phyloP scores from a whole-genome alignment of 2,888 invertebrate genomes.

The Drosophila helvetica region DNA sequence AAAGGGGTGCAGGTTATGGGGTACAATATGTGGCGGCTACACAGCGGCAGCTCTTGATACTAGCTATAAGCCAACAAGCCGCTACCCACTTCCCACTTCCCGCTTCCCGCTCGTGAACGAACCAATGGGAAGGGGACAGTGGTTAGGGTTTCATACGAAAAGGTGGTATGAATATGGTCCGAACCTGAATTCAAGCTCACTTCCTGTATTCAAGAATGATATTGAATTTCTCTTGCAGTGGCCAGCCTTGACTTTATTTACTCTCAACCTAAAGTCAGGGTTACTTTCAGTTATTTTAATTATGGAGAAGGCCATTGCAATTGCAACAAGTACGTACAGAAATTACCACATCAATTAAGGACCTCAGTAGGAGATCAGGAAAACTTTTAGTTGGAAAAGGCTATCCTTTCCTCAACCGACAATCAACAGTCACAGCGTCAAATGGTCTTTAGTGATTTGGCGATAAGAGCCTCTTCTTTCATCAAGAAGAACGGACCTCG shows the following conservation, averaged over 20 bases:
- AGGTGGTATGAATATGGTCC: too few species aligned
- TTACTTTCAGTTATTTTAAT: neutral
- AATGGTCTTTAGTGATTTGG: neutral
- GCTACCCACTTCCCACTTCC: constrained; percentile 64
- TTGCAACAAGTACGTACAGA: too few species aligned
- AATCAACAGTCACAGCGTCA: neutral
- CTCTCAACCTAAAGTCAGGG: neutral
- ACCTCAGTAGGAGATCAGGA: too few species aligned
- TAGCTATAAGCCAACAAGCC: constrained; percentile 68
- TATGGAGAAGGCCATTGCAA: neutral
- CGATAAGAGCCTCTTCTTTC: neutral
- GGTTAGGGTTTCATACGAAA: constrained; percentile 24
- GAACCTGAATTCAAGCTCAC: neutral
- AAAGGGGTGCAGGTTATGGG: neutral
- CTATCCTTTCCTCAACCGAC: too few species aligned
- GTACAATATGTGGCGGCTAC: neutral
- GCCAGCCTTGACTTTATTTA: neutral
- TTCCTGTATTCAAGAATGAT: neutral
- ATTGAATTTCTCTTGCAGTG: neutral
- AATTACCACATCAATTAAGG: too few species aligned
- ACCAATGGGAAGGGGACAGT: constrained; percentile 57
- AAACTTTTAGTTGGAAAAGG: neutral
- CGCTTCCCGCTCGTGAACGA: constrained; percentile 60
- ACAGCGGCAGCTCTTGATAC: constrained; percentile 51
- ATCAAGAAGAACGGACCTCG: neutral